phyloP scores from a whole-genome alignment of 1,140 invertebrate genomes.

The Scylla paramamosain region DNA sequence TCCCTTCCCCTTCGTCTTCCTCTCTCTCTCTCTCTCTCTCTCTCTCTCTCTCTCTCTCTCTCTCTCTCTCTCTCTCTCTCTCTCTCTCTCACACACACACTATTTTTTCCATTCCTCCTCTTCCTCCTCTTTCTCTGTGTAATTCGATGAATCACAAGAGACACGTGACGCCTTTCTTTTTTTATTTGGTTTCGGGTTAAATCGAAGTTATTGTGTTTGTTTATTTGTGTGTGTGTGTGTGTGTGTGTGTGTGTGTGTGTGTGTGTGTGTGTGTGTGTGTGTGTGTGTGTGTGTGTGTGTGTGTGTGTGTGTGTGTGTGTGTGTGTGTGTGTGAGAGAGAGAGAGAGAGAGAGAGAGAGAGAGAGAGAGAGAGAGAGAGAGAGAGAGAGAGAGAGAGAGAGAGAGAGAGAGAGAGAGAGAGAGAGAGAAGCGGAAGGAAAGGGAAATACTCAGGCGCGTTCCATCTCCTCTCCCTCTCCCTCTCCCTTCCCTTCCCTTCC shows the following conservation, averaged over 20 bases:
- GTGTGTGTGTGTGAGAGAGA: too few relatives aligned
- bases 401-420: not conserved
- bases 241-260: too few relatives aligned
- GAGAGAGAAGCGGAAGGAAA: not conserved
- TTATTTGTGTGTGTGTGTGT: too few relatives aligned
- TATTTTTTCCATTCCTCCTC: not conserved
- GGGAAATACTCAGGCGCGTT: not conserved
- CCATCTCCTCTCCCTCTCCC: not conserved
- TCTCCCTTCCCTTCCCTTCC: not conserved
- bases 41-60: constrained; percentile 20
- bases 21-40: not conserved
- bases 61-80: constrained; percentile 6
- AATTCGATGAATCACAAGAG: not conserved
- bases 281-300: too few relatives aligned
- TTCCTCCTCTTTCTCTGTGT: not conserved
- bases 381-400: not conserved
- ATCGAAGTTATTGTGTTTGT: not conserved
- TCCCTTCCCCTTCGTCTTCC: not conserved
- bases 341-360: too few relatives aligned
- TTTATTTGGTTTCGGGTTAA: not conserved
- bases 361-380: not conserved
- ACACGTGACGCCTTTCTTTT: not conserved
- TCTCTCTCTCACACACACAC: not conserved
- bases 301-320: too few relatives aligned
- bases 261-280: too few relatives aligned